A percentile compares a stretch with the other conserved stretches of the same genome.
Evolutionary conservation across 1,140 invertebrate genomes (phyloP).

Genomic region (Hyposmocoma kahamanoa): DNA sequence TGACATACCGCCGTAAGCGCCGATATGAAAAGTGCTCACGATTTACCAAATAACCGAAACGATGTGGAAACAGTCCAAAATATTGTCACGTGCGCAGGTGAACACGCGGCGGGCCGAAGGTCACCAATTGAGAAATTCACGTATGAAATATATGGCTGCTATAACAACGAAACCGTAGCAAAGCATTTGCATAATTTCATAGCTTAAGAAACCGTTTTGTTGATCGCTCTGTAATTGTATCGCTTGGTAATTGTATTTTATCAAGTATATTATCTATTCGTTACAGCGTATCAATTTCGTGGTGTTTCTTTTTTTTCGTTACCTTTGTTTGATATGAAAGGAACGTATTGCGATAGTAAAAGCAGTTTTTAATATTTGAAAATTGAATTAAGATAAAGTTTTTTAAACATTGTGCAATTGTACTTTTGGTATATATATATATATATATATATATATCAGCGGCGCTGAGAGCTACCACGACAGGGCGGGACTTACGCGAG

Average conservation of each 20-base stretch:
- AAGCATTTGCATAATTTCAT: slow-evolving; percentile 48
- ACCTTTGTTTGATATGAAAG: too few species aligned
- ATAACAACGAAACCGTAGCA: slow-evolving; percentile 23
- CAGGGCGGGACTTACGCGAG: too few species aligned
- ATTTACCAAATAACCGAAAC: slow-evolving; percentile 7
- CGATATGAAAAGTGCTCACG: too few species aligned
- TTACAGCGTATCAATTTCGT: background rate
- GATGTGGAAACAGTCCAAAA: too few species aligned
- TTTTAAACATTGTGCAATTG: too few species aligned
- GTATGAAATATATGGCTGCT: slow-evolving; percentile 20
- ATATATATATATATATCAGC: too few species aligned
- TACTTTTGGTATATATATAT: too few species aligned
- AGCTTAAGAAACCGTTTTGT: slow-evolving; percentile 35
- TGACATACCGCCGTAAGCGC: too few species aligned
- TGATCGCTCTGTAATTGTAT: slow-evolving; percentile 9
- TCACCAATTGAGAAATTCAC: slow-evolving; percentile 36
- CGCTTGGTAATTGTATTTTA: slow-evolving; percentile 9
- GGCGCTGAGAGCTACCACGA: too few species aligned
- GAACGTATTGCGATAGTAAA: too few species aligned
- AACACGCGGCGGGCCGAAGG: slow-evolving; percentile 20
- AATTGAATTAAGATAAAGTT: too few species aligned
- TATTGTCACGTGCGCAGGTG: slow-evolving; percentile 27
- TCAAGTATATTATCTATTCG: slow-evolving; percentile 6
- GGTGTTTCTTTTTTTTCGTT: background rate
- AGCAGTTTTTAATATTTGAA: too few species aligned